Conservation (phyloP, 2,888 invertebrate species). For the Drosophila subsilvestris region DNA sequence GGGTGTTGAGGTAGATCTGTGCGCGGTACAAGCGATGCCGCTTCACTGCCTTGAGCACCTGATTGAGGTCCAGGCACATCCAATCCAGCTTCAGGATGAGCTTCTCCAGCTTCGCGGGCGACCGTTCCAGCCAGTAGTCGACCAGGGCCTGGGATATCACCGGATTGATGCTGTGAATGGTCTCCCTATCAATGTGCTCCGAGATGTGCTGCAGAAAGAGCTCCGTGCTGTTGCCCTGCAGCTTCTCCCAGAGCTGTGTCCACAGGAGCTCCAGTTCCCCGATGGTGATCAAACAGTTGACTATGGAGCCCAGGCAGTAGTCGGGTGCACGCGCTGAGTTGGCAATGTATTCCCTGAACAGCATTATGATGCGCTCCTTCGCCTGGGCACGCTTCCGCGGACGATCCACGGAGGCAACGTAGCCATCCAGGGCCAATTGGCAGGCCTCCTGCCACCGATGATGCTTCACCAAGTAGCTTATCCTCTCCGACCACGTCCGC, state of each 20-base stretch:
- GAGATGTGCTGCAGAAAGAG: constrained; percentile 89
- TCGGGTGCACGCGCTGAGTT: constrained; percentile 83
- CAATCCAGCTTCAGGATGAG: constrained; percentile 90
- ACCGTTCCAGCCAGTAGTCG: constrained; percentile 87
- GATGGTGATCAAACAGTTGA: constrained; percentile 83
- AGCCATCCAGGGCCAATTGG: constrained; percentile 85
- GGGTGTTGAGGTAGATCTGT: constrained; percentile 89
- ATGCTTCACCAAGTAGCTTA: constrained; percentile 86
- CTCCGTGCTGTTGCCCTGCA: constrained; percentile 84
- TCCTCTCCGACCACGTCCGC: constrained; percentile 88
- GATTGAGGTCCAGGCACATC: constrained; percentile 90
- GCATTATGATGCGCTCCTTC: constrained; percentile 83
- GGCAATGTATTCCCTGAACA: constrained; percentile 84
- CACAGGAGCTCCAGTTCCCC: constrained; percentile 86
- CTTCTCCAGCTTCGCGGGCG: constrained; percentile 87
- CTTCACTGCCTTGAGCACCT: constrained; percentile 85
- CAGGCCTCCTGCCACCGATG: constrained; percentile 86
- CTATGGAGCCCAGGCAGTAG: constrained; percentile 82
- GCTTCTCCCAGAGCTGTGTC: constrained; percentile 87
- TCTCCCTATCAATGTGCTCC: constrained; percentile 88
- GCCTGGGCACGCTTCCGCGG: constrained; percentile 83
- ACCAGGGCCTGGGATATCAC: constrained; percentile 90
- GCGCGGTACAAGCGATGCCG: constrained; percentile 82
- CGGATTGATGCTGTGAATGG: constrained; percentile 87
- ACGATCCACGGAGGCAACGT: constrained; percentile 81